Evolutionary conservation across 1,140 invertebrate species (phyloP), one percentile per base, ranked within the genome.

Genomic region (Procambarus virginalis): DNA sequence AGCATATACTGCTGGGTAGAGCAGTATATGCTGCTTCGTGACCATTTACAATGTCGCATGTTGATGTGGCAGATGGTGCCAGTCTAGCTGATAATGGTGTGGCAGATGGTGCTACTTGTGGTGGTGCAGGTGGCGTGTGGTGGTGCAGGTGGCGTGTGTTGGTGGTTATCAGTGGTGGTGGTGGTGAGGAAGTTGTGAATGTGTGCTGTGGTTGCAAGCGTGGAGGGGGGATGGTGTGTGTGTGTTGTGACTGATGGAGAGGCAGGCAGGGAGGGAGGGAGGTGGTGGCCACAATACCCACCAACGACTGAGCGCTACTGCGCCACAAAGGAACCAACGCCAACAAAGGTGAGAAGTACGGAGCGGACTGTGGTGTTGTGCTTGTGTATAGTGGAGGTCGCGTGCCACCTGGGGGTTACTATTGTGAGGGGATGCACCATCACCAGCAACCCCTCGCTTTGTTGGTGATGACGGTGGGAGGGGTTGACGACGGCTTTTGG

Each of bases 341-440:
- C 68, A 73, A 73, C 68, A 73, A 73, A 73, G 68, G 68, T 73
- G 68, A 73, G 68, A 73, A 22, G 68, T 34, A 55, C 12, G 34
- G 68, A 22, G 68, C 34, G 14, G 68, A 55, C 20, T 34, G n/a
- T 34, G 22, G 68, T 73, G 68, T 73, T 73, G 68, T 73, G 68
- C 68, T 73, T 73, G 68, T 73, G n/a, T 34, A 73, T 73, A 73
- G 6, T 73, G 6, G 5, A 34, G 68, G 68, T 73, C 68, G 68
- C 68, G 68, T 73, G 68, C 68, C 68, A 73, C 34, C 68, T 73
- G 68, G 22, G 22, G 68, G 68, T n/a, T n/a, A 22, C n/a, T n/a
- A 73, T 73, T 73, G 68, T 73, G 22, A 20, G 68, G 22, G 68
- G 68, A 73, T 73, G 68, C 68, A 73, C n/a, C n/a, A 34, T 22